Base-by-base conservation (phyloP, 2,888 invertebrate species). In the Pseudanteris insignis region DNA sequence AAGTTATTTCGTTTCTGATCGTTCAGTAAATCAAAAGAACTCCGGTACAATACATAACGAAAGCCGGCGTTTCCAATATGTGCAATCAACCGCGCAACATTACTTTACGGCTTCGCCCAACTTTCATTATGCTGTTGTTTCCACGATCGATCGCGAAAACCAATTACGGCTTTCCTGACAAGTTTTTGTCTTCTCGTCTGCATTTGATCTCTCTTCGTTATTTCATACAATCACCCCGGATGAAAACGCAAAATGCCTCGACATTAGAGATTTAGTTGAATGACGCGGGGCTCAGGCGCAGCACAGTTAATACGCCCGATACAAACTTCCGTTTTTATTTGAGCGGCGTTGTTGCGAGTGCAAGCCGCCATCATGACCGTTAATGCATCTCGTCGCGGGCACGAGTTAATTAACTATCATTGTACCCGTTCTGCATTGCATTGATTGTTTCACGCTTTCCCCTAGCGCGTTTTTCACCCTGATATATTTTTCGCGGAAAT, bases 61-160 rank as follows among this genome's bases (percentile, higher is more conserved):
- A 47, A 59, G 36, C 44, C 46, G 13, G 15, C 24, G 43, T 29
- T n/a, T 48, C 40, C 63, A 55, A 59, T 51, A 55, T 50, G 63
- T 44, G 63, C 58, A 48, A 58, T 58, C 63, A 50, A 58, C 58
- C 50, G 50, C 32, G 57, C 51, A 53, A 53, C 57, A 63, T 63
- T 63, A 53, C 53, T 57, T 58, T 57, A 44, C 57, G 43, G 43
- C 63, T 44, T 47, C 54, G 30, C 44, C 32, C 36, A 40, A 44
- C 54, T 48, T 63, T 63, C 63, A 58, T 63, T 54, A 54, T 58
- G 58, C 58, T 58, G 58, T 63, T 63, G 46, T 58, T 63, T 58
- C 46, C 32, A 24, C 44, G 15, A 63, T 63, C 63, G 63, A 63
- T 63, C 50, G 54, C 34, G 44, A 58, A 63, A 63, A 58, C 54